Base-by-base conservation (phyloP, 2,888 invertebrate species). In the Acanthosepion pharaonis region DNA sequence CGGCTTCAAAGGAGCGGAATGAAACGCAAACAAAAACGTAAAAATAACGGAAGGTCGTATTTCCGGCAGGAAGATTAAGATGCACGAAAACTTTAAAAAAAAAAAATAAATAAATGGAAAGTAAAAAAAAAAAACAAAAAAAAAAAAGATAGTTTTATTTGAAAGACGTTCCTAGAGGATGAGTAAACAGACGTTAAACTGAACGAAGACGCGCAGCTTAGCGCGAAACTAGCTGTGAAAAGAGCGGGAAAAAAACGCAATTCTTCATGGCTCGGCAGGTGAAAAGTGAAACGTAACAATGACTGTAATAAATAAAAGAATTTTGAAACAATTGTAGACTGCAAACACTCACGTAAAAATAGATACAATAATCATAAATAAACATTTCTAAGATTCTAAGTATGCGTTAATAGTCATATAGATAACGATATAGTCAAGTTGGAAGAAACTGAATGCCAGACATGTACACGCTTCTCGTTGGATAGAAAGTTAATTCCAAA, bases 241-340 rank as follows among this genome's bases (percentile, higher is more conserved):
- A 78, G 78, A 78, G n/a, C 78, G 78, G n/a, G n/a, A 78, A 78
- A 6, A 78, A n/a, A 11, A 9, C 5, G 15, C 33, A n/a, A n/a
- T 78, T 78, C 78, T 78, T 78, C n/a, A n/a, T 78, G n/a, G n/a
- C 78, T n/a, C n/a, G 78, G n/a, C 78, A 78, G 78, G 78, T 78
- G n/a, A 78, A 78, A 33, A 78, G 18, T 11, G n/a, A 33, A 78
- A 78, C 78, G 78, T 78, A 78, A 78, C 78, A 78, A 78, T 78
- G 78, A 18, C 78, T 78, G 78, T n/a, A 78, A 33, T 78, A 78
- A 78, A n/a, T 78, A 78, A 78, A 78, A 78, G n/a, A 78, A 78
- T 78, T n/a, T 78, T 33, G n/a, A 78, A 78, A n/a, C 78, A n/a
- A 78, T n/a, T 18, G 78, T 78, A 78, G 78, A 78, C 78, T n/a